Evolutionary conservation across 1,140 invertebrate genomes (phyloP).

Genomic region (Mamestra configurata): DNA sequence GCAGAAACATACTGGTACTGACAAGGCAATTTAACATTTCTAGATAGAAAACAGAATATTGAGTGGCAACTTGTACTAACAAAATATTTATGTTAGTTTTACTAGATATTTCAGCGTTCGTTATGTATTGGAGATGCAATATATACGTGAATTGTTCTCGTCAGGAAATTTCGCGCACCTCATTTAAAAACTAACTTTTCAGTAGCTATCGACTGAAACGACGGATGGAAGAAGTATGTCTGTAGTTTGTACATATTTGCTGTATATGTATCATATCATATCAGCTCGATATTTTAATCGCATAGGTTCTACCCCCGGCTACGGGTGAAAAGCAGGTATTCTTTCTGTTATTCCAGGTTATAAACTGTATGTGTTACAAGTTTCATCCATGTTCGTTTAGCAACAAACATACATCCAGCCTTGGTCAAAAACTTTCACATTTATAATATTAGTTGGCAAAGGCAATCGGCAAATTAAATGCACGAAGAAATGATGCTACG

Average conservation of each 20-base stretch:
- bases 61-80: constrained; percentile 23
- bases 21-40: constrained; percentile 39
- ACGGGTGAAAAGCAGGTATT: no score
- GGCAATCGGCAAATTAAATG: no score
- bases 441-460: no score
- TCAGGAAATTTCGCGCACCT: not conserved
- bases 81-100: constrained; percentile 1
- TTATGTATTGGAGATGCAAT: not conserved
- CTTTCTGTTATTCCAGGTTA: no score
- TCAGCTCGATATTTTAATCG: not conserved
- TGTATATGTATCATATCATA: not conserved
- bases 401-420: no score
- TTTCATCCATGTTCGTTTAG: no score
- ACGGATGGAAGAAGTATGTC: not conserved
- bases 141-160: not conserved
- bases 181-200: not conserved
- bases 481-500: no score
- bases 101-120: not conserved
- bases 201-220: not conserved
- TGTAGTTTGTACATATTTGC: not conserved
- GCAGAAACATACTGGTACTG: constrained; percentile 21
- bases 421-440: no score
- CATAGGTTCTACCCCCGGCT: no score
- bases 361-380: no score
- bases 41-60: constrained; percentile 34